A percentile compares a stretch with the other conserved stretches of the same genome.
Evolutionary conservation across 2,888 invertebrate genomes (phyloP).

Genomic region (Caenorhabditis wallacei): DNA sequence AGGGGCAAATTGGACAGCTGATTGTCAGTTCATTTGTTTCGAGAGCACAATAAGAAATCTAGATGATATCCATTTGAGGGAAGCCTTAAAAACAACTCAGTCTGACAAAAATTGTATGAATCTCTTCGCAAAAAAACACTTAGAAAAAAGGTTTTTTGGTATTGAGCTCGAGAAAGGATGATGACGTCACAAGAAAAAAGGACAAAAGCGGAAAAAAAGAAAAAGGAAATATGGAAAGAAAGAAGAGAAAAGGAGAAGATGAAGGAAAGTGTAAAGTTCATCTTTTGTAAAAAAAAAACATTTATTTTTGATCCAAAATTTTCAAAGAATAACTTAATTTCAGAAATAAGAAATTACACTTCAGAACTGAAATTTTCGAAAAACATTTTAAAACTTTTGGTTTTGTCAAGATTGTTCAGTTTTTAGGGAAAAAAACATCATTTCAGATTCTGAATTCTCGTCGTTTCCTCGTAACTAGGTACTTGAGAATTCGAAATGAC

Average conservation of each 20-base stretch:
- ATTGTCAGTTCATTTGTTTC: conserved; percentile 38
- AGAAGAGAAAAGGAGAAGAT: conserved; percentile 2
- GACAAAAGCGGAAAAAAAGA: conserved; percentile 21
- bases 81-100: no score
- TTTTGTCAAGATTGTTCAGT: no score
- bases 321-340: no score
- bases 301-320: not conserved
- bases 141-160: conserved; percentile 3
- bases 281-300: not conserved
- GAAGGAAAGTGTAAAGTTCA: conserved; percentile 23
- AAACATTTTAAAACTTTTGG: no score
- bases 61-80: not conserved
- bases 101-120: not conserved
- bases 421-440: not conserved
- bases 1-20: conserved; percentile 19
- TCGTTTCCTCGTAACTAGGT: conserved; percentile 7
- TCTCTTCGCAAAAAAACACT: conserved; percentile 1
- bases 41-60: not conserved
- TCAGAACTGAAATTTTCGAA: no score
- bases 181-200: conserved; percentile 22
- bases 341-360: no score
- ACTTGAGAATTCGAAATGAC: conserved; percentile 19
- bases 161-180: conserved; percentile 13
- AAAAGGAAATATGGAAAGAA: conserved; percentile 14
- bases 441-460: not conserved